Base-by-base conservation (phyloP, 2,888 invertebrate genomes). In the Tipula helvola region DNA sequence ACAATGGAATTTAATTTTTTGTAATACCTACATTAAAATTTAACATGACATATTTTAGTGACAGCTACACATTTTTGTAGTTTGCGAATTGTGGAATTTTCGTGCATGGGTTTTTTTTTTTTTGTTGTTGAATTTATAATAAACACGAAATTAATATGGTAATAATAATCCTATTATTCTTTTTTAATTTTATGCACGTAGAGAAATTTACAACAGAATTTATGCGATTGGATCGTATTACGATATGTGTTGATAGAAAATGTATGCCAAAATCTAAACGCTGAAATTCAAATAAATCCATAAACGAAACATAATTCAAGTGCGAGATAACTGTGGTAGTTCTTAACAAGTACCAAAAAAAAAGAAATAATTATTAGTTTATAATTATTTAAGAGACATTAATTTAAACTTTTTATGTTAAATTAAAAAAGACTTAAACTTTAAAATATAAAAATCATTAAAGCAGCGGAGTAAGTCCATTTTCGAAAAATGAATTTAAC, bases 111-210 rank as follows among this genome's bases (percentile, higher is more conserved):
- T n/a, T n/a, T 7, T 71, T 28, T 57, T 57, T 57, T 44, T 39
- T 39, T 28, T 28, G 28, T 28, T 39, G 39, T 39, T 39, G 39
- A 7, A 39, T 16, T 57, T n/a, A 57, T 7, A 57, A 18, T 12
- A 71, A 71, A 71, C 71, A 71, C 71, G 71, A 71, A 71, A 71
- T 71, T 71, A 71, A 71, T 71, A 71, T 71, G 71, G 71, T 71
- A 71, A 71, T 71, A 71, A 71, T 71, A 71, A 71, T 3, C 28
- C 71, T 18, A 71, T 71, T 71, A 71, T 71, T 28, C 8, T 7
- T 8, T 71, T 52, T 10, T 18, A 28, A 28, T 71, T 39, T 39
- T 7, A 39, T 39, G 39, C 7, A 71, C 16, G 16, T 57, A 16
- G 3, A 57, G 52, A 16, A 57, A 71, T 71, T 71, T 16, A 3